These are phyloP conservation scores for Cephus cinctus DNA, from an alignment of 1,140 invertebrate genomes.

Conservation along the genomic window DNA sequence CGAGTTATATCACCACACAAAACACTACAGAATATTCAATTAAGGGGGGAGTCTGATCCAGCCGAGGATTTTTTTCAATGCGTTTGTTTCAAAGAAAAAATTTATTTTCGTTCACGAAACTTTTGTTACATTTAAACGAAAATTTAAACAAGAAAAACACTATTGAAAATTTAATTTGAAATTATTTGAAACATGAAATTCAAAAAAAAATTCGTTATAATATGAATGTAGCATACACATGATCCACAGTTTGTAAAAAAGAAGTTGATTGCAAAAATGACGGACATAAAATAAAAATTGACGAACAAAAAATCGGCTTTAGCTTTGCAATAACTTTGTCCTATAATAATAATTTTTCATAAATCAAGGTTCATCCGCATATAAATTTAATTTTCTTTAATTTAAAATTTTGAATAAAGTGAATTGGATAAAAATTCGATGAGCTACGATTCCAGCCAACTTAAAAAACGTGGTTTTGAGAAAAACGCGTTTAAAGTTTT, in stretches of 20 bases:
- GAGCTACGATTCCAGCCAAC: constrained; percentile 7
- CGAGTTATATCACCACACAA: too few relatives aligned
- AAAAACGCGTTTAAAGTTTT: constrained; percentile 6
- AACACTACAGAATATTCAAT: too few relatives aligned
- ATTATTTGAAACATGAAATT: background rate
- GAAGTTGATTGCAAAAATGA: background rate
- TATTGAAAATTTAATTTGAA: background rate
- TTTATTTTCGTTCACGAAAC: background rate
- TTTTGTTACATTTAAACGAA: background rate
- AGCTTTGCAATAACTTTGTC: background rate
- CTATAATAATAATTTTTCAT: background rate
- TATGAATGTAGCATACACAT: background rate
- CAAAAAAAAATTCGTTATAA: background rate
- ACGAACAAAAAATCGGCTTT: background rate
- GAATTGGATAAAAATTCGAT: constrained; percentile 2
- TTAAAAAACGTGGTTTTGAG: constrained; percentile 6
- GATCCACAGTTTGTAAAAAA: background rate
- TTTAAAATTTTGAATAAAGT: constrained; percentile 7
- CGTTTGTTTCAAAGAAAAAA: background rate
- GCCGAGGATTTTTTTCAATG: background rate
- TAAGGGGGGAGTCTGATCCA: background rate
- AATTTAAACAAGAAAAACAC: background rate
- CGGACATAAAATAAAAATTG: background rate
- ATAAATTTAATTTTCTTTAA: constrained; percentile 6
- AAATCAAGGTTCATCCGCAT: background rate